Base-by-base conservation (phyloP, 1,140 invertebrate genomes). In the Leptinotarsa lineolata region DNA sequence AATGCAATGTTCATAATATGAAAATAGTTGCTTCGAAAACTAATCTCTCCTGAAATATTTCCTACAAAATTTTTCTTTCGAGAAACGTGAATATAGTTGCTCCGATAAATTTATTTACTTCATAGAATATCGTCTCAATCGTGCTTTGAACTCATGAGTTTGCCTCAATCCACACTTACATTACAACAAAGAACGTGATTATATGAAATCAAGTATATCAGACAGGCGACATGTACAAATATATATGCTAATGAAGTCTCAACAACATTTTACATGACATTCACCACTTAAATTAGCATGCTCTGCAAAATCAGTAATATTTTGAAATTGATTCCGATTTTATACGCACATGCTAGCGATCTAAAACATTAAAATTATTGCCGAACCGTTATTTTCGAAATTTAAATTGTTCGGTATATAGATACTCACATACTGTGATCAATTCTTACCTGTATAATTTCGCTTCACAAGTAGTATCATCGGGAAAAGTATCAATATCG, bases 191-290 rank as follows among this genome's bases (percentile, higher is more conserved):
- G 48, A 54, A 54, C 3, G 48, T 18, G 48, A 54, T 16, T n/a
- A 54, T 54, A 16, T 15, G 48, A 6, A 54, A 54, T 54, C 16
- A n/a, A 54, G 48, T n/a, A 18, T 15, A 24, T 39, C 63, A 65
- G 75, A 74, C 75, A 65, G 74, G 64, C 75, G 74, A 74, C 77
- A 69, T 48, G 20, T 60, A 73, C 66, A 76, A 69, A 76, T 76
- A 72, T 76, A 73, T 72, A 78, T 78, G 77, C 74, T 72, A 78
- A 78, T 78, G 75, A 78, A 76, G 15, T 3, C 48, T 18, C 48
- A 54, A 18, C 67, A 45, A 64, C 71, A 75, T 74, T 75, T 77
- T 58, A 75, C 74, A 61, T 64, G 66, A 72, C 73, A 72, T 72
- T 77, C 69, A 45, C 61, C 61, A 18, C 64, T 72, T 66, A 73